Evolutionary conservation across 2,888 invertebrate species (phyloP), one percentile per base, ranked within the genome.

Genomic region (Drosophila picticornis): DNA sequence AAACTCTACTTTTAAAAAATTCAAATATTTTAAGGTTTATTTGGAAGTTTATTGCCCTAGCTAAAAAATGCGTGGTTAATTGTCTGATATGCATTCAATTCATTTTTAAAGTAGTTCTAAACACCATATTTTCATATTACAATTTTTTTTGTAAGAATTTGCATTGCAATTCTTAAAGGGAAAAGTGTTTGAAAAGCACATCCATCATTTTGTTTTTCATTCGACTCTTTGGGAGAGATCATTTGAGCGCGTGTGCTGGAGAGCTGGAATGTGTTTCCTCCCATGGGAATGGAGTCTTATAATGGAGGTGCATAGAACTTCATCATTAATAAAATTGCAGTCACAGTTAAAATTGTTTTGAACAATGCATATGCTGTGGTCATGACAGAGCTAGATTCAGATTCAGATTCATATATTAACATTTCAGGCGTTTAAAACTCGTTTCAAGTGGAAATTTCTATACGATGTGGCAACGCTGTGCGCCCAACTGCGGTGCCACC

Each of bases 381-480:
- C 75, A 74, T 64, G 75, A 59, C 62, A 67, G 60, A 73, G 77
- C 32, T 50, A 74, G 70, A 70, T 73, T 64, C 25, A 62, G 75
- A 52, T 71, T 57, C 52, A 40, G 65, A 56, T 31, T 62, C 40
- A 48, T 51, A 60, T 65, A 55, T 71, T 75, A 66, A 58, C 72
- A 70, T 72, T 79, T 75, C 63, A 69, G 66, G 76, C 80, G 62
- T 79, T 69, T 76, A 68, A 79, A 79, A 79, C 79, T 79, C 72
- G 79, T 79, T 79, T 78, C 59, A 75, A 78, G 75, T 75, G 75
- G 75, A 75, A 61, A 52, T 70, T 72, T 60, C 62, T 60, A 16
- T 50, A n/a, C 75, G 65, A 65, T 78, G 78, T 78, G 78, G 78
- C 78, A 78, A 78, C 78, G 79, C 78, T 60, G 78, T 27, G 56